Base-by-base conservation (phyloP, 1,140 invertebrate species). In the Solen grandis region DNA sequence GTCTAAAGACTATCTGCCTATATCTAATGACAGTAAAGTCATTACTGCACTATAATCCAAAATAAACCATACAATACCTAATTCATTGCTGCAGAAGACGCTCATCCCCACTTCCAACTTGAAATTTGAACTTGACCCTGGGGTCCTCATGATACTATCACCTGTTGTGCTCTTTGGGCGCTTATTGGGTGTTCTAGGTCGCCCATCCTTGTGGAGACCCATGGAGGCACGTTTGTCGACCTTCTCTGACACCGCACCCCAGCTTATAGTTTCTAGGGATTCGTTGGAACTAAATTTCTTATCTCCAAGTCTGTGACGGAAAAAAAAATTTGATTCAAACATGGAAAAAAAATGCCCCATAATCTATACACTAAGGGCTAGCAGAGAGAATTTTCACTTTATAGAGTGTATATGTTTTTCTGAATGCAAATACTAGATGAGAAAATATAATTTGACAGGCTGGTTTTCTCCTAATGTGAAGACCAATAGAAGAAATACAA, bases 31-130 rank as follows among this genome's bases (percentile, higher is more conserved):
- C n/a, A n/a, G n/a, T n/a, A n/a, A n/a, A n/a, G n/a, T n/a, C n/a
- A n/a, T n/a, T n/a, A n/a, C n/a, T n/a, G n/a, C n/a, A n/a, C n/a
- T n/a, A n/a, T n/a, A n/a, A n/a, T n/a, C n/a, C n/a, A n/a, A n/a
- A n/a, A n/a, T n/a, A n/a, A n/a, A n/a, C n/a, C n/a, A n/a, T n/a
- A n/a, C n/a, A n/a, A 52, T 85, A 93, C 92, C 92, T 72, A 93
- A 80, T 86, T 93, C 92, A 82, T 92, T 92, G 70, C 92, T 93
- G 69, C 92, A 92, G 74, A 93, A 90, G 4, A 93, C 92, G 84
- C 90, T 92, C 81, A 91, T 91, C 36, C 92, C 92, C 31, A 90
- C 85, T 74, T 90, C 86, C 5, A 93, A 84, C 70, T 90, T 87
- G 41, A 89, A 86, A 8, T 85, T 83, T 10, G 85, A 80, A 50